Conservation (phyloP, 1,140 invertebrate species). For the Drosophila pandora region DNA sequence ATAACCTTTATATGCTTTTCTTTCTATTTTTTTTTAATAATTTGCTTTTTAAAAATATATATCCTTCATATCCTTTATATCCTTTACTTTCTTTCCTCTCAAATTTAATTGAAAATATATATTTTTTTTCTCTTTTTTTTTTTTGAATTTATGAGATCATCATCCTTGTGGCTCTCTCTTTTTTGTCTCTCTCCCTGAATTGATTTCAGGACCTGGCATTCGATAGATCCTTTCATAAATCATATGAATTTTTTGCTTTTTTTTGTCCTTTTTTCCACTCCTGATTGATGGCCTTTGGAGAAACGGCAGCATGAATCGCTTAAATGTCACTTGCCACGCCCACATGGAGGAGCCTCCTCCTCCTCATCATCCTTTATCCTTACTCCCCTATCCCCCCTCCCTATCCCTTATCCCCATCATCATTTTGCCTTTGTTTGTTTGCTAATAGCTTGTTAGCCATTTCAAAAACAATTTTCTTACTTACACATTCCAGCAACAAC, state of each 20-base stretch:
- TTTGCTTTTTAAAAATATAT: not conserved
- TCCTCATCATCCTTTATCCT: not conserved
- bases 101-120: constrained; percentile 1
- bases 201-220: constrained; percentile 8
- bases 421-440: constrained; percentile 68
- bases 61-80: too few relatives aligned
- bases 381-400: too few relatives aligned
- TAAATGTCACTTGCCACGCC: constrained; percentile 54
- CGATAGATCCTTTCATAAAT: constrained; percentile 43
- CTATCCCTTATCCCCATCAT: constrained; percentile 34
- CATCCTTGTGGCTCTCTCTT: not conserved
- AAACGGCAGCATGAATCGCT: constrained; percentile 39
- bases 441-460: constrained; percentile 81
- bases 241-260: constrained; percentile 11
- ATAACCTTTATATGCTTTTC: not conserved
- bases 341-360: not conserved
- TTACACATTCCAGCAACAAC: constrained; percentile 45
- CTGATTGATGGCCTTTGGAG: constrained; percentile 51
- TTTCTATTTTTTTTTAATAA: not conserved
- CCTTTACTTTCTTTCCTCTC: too few relatives aligned
- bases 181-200: constrained; percentile 13
- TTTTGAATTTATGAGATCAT: constrained; percentile 32
- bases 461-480: constrained; percentile 78
- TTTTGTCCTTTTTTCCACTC: not conserved
- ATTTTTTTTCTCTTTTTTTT: not conserved